These are phyloP conservation scores for Peromyscus polionotus DNA, from an alignment of 2,113 vertebrate species.

Conservation along the genomic window DNA sequence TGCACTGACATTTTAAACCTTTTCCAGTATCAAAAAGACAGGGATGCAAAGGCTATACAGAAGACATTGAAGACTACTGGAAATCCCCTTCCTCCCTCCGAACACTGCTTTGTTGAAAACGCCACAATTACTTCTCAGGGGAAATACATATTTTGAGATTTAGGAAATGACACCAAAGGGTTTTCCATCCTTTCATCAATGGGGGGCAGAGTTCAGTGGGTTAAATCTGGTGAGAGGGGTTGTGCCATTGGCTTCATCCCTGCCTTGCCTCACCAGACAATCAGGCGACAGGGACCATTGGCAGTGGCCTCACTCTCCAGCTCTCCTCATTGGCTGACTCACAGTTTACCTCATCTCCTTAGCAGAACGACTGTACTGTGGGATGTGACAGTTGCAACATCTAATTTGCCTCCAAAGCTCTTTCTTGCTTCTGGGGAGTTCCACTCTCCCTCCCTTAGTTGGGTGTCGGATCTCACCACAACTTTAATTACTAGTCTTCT, in stretches of 20 bases:
- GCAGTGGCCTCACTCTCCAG: slow-evolving; percentile 51
- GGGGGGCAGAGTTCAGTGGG: not conserved
- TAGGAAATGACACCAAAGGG: slow-evolving; percentile 46
- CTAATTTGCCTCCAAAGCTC: slow-evolving; percentile 64
- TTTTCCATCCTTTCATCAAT: slow-evolving; percentile 65
- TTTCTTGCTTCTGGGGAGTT: slow-evolving; percentile 67
- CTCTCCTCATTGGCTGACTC: slow-evolving; percentile 64
- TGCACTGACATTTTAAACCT: not conserved
- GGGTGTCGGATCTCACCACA: slow-evolving; percentile 48
- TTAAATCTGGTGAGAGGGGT: slow-evolving; percentile 33
- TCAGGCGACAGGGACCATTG: not conserved
- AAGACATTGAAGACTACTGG: not conserved
- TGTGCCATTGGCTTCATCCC: not conserved
- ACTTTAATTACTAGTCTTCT: slow-evolving; percentile 70
- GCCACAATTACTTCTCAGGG: slow-evolving; percentile 46
- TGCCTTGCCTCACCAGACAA: not conserved
- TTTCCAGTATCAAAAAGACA: slow-evolving; percentile 2
- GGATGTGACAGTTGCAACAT: slow-evolving; percentile 74
- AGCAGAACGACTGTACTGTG: slow-evolving; percentile 66
- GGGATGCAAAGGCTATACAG: not conserved
- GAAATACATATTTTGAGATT: slow-evolving; percentile 64
- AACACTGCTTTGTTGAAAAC: slow-evolving; percentile 51
- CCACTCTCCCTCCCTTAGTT: slow-evolving; percentile 48
- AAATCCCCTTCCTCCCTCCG: not conserved
- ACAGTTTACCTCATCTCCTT: slow-evolving; percentile 63